Base-by-base conservation (phyloP, 2,888 invertebrate species). In the Hymenopus coronatus region DNA sequence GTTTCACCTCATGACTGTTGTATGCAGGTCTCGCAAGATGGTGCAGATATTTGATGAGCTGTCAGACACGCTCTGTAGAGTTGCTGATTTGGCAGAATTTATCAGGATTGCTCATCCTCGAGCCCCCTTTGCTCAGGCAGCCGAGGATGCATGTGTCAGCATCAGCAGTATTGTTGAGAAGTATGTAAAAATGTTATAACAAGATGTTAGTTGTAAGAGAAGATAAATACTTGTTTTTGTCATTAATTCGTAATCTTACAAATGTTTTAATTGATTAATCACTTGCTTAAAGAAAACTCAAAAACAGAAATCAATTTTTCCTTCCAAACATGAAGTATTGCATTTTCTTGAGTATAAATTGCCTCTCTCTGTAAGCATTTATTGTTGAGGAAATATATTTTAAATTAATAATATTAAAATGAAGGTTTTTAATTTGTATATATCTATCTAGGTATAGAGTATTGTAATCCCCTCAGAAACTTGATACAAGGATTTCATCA, bases 31-130 rank as follows among this genome's bases (percentile, higher is more conserved):
- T 2, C 94, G 98, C 85, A 98, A 98, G 92, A 97, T 99, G 95
- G 98, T 98, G 8, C 94, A 97, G 93, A 96, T 99, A 90, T 99
- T 99, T 93, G 99, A 99, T 93, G 98, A 99, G 91, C 94, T 99
- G 20, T 99, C 99, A 0, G 98, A 99, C 93, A 96, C 97, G 0
- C 93, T 99, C 87, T 99, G 99, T 93, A 96, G 97, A 94, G 98
- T 99, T 0, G 99, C 99, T 0, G 99, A 99, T 93, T 94, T 99
- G 93, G 97, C 99, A 0, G 99, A 99, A 94, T 99, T 99, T 93
- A 96, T 99, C 84, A 95, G 99, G 90, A 95, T 98, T 70, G 97
- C 98, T 9, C 99, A 99, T 94, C 98, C 99, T 0, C 95, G 97
- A 90, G 93, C 94, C 54, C 94, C 95, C 46, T 99, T 96, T 92